These are phyloP conservation scores for Drosophila greeni DNA, from an alignment of 2,888 invertebrate genomes.

Conservation along the genomic window DNA sequence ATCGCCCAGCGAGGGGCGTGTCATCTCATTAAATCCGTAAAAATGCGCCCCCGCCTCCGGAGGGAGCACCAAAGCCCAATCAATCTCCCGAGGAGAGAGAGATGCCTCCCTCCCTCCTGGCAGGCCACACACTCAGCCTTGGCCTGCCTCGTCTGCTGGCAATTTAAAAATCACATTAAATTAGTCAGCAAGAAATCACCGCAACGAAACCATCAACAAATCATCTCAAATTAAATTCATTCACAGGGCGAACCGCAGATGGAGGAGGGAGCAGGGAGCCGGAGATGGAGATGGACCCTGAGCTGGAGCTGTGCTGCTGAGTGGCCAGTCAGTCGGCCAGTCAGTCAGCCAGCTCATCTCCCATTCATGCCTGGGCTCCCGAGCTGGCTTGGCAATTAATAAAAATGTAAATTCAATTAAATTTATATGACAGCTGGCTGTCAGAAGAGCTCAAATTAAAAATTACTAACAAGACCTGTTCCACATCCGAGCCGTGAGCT, in stretches of 20 bases:
- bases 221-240: constrained; percentile 75
- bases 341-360: constrained; percentile 33
- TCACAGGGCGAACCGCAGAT: constrained; percentile 47
- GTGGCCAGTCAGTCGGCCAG: constrained; percentile 30
- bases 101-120: constrained; percentile 6
- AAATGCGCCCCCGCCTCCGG: constrained; percentile 23
- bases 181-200: constrained; percentile 76
- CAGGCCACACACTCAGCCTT: constrained; percentile 59
- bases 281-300: background rate
- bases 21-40: constrained; percentile 52
- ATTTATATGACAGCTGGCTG: constrained; percentile 78
- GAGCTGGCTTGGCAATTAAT: constrained; percentile 71
- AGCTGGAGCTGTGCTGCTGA: constrained; percentile 25
- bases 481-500: constrained; percentile 29
- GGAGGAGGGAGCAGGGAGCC: constrained; percentile 1
- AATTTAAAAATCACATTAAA: constrained; percentile 75
- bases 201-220: constrained; percentile 74
- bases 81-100: constrained; percentile 49
- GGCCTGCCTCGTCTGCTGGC: constrained; percentile 49
- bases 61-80: constrained; percentile 53
- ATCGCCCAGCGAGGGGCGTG: constrained; percentile 49
- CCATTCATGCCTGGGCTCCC: constrained; percentile 53
- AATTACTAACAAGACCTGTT: constrained; percentile 75
- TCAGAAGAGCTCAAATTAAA: constrained; percentile 78
- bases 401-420: constrained; percentile 78